phyloP scores from a whole-genome alignment of 2,797 vertebrate genomes.

The Scolopax rusticola region DNA sequence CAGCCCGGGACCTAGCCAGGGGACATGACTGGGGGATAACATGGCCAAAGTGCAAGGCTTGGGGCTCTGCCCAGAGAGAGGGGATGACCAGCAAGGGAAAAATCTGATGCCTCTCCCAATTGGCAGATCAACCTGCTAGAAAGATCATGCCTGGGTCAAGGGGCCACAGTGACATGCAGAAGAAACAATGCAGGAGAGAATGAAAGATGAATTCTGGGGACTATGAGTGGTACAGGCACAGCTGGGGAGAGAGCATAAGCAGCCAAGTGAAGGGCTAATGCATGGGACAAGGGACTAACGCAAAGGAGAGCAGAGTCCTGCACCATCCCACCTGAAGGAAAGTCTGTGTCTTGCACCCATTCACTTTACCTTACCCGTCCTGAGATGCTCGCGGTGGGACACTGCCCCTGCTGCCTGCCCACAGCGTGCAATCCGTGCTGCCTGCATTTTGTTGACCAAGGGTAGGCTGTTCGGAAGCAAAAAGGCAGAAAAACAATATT shows the following conservation, averaged over 20 bases:
- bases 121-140: constrained; percentile 4
- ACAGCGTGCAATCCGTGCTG: neutral
- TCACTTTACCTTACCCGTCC: neutral
- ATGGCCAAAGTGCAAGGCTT: neutral
- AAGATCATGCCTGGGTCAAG: neutral
- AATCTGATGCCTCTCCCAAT: neutral
- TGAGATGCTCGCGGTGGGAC: neutral
- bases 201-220: neutral
- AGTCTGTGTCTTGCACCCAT: neutral
- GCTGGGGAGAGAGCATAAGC: neutral
- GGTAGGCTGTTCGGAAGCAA: neutral
- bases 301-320: neutral
- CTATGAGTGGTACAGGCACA: neutral
- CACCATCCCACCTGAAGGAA: neutral
- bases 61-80: neutral
- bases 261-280: neutral
- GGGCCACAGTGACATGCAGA: neutral
- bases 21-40: neutral
- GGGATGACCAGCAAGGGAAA: constrained; percentile 20
- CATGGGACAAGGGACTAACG: accelerated
- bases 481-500: neutral
- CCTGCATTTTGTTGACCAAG: neutral
- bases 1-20: neutral
- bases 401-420: neutral
- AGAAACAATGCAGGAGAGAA: neutral